Evolutionary conservation across 2,113 vertebrate genomes (phyloP).

Genomic region (Oxygymnocypris stewartii): DNA sequence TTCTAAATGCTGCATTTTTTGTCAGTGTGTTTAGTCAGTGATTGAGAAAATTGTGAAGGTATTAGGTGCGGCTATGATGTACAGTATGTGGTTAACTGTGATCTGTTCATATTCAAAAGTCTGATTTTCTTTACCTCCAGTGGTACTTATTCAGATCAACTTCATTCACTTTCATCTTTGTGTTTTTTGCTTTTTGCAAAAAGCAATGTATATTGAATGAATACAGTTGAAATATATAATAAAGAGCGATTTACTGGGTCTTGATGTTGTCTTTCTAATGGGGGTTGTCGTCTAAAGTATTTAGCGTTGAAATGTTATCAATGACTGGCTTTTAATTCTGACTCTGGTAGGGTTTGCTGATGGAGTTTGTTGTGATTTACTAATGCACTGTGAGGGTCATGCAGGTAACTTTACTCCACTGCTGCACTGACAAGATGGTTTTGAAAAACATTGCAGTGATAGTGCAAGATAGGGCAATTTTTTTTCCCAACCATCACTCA

Average conservation of each 20-base stretch:
- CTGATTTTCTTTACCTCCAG: not conserved
- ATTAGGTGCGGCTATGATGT: not conserved
- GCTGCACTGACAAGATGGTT: not conserved
- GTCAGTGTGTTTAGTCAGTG: not conserved
- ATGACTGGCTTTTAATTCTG: not conserved
- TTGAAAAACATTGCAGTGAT: not conserved
- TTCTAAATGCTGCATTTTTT: not conserved
- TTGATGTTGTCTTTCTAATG: not conserved
- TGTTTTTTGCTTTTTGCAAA: conserved; percentile 48
- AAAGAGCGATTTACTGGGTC: conserved; percentile 51
- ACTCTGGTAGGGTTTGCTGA: not conserved
- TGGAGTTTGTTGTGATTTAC: not conserved
- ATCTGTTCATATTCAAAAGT: conserved; percentile 35
- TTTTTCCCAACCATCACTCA: not conserved
- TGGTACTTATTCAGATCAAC: not conserved
- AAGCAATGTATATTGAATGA: conserved; percentile 49
- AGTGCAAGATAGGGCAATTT: not conserved
- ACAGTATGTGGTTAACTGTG: not conserved
- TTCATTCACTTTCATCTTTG: conserved; percentile 25
- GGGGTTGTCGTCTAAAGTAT: not conserved
- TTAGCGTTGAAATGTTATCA: not conserved
- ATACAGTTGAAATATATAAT: conserved; percentile 47
- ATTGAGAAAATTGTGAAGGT: not conserved
- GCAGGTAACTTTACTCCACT: not conserved
- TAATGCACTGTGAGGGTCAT: not conserved